Evolutionary conservation across 2,113 vertebrate species (phyloP), one percentile per base, ranked within the genome.

Genomic region (Pelecanoides urinatrix): DNA sequence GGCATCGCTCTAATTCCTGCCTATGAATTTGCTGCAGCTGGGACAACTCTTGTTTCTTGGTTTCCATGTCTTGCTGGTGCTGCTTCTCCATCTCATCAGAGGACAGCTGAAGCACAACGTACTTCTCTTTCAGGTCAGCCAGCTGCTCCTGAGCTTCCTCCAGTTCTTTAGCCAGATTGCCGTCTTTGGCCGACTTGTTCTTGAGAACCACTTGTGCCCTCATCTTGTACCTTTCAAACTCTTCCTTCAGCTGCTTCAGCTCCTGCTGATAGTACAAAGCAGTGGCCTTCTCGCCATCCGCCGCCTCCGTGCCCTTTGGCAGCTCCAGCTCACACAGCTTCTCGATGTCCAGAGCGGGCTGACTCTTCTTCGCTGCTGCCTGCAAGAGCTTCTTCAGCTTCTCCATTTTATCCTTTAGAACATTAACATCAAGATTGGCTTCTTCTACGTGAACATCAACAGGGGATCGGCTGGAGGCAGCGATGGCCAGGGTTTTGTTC

Each of bases 191-290:
- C 4, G 98, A 98, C 94, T 99, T 99, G 98, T 98, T 99, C 96
- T 99, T 99, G 27, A 99, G 98, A 25, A 99, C 99, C 19, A 99
- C 99, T 88, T 99, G 99, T 0, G 99, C 99, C 45, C 99, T 98
- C 94, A 97, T 96, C 97, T 99, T 99, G 98, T 99, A 99, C 63
- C 99, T 98, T 72, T 99, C 99, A 30, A 99, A 99, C 97, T 99
- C 99, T 4, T 99, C 99, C 94, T 98, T 99, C 53, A 99, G 97
- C 97, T 99, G 99, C 86, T 98, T 98, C 82, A 99, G 98, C 97
- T 99, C 99, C 96, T 99, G 99, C 86, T 99, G 99, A 58, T 98
- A 99, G 50, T 97, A 98, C 6, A 98, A 84, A 2, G 56, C 97
- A 0, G 98, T 97, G 23, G 97, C 98, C 44, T 97, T 98, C 95